Percentiles rank a stretch among this genome's conserved stretches.
Evolutionary conservation across 2,113 vertebrate species (phyloP).

Genomic region (Tyto alba): DNA sequence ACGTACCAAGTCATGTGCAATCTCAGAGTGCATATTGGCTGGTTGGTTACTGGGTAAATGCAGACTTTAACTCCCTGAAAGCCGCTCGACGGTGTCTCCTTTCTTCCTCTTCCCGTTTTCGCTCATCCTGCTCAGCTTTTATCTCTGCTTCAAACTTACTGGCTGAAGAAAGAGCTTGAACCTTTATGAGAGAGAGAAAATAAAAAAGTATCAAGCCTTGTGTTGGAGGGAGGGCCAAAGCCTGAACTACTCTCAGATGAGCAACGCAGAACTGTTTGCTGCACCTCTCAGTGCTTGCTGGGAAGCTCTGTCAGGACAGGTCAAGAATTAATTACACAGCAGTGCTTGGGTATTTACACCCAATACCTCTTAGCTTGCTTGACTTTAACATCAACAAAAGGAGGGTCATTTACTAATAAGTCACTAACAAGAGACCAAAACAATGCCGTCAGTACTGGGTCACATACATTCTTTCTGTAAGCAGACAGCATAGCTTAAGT

Average conservation of each 20-base stretch:
- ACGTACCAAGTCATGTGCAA: conserved; percentile 38
- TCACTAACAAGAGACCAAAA: not conserved
- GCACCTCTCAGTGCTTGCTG: not conserved
- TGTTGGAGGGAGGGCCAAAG: not conserved
- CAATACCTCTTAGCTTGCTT: not conserved
- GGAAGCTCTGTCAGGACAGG: not conserved
- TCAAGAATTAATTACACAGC: not conserved
- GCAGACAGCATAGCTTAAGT: not conserved
- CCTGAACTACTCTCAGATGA: not conserved
- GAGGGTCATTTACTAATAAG: not conserved
- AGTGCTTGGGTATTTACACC: not conserved
- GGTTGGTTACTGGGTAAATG: conserved; percentile 76
- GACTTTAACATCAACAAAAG: not conserved
- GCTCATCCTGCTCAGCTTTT: conserved; percentile 88
- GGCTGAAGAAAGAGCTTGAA: conserved; percentile 81
- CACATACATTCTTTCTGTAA: not conserved
- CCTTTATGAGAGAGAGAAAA: conserved; percentile 63
- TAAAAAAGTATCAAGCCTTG: not conserved
- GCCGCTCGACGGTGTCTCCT: conserved; percentile 84
- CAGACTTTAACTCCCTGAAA: conserved; percentile 89
- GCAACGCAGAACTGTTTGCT: not conserved
- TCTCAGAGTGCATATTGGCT: not conserved
- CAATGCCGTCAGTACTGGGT: not conserved
- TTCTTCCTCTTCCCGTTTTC: conserved; percentile 83
- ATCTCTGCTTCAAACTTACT: conserved; percentile 94